Evolutionary conservation across 1,140 invertebrate genomes (phyloP).

Genomic region (Zaprionus lachaisei): DNA sequence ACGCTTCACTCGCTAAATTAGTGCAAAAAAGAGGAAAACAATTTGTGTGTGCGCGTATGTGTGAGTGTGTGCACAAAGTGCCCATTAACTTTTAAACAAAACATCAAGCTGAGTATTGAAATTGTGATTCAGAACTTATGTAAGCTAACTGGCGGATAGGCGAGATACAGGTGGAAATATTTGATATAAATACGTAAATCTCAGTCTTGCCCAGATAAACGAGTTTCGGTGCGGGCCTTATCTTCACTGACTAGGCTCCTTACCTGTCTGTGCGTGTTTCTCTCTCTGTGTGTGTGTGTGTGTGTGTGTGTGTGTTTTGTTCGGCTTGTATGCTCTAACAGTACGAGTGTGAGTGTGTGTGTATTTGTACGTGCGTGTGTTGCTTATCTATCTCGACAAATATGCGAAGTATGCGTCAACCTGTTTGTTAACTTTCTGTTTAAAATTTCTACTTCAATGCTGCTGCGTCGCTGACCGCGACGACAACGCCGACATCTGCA

Average conservation of each 20-base stretch:
- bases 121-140: conserved; percentile 38
- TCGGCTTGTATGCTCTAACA: background rate
- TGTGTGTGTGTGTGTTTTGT: conserved; percentile 12
- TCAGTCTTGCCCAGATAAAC: conserved; percentile 54
- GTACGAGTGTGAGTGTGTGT: conserved; percentile 8
- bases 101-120: conserved; percentile 30
- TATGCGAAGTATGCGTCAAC: conserved; percentile 81
- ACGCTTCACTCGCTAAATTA: conserved; percentile 48
- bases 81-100: conserved; percentile 52
- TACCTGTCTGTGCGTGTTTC: conserved; percentile 15
- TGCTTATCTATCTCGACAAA: conserved; percentile 78
- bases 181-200: conserved; percentile 46
- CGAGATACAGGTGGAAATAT: conserved; percentile 49
- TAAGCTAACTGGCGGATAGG: conserved; percentile 19
- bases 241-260: conserved; percentile 39
- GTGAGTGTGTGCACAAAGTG: conserved; percentile 17
- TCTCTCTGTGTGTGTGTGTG: too few species aligned
- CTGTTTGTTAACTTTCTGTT: conserved; percentile 81
- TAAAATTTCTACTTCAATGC: conserved; percentile 67
- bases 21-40: conserved; percentile 54
- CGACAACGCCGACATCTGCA: conserved; percentile 26
- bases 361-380: conserved; percentile 18
- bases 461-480: conserved; percentile 41
- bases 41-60: conserved; percentile 29
- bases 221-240: conserved; percentile 50